Percentiles rank a stretch among this genome's conserved stretches.
Conservation (phyloP, 2,113 vertebrate genomes). For the Myanophis thanlyinensis region DNA sequence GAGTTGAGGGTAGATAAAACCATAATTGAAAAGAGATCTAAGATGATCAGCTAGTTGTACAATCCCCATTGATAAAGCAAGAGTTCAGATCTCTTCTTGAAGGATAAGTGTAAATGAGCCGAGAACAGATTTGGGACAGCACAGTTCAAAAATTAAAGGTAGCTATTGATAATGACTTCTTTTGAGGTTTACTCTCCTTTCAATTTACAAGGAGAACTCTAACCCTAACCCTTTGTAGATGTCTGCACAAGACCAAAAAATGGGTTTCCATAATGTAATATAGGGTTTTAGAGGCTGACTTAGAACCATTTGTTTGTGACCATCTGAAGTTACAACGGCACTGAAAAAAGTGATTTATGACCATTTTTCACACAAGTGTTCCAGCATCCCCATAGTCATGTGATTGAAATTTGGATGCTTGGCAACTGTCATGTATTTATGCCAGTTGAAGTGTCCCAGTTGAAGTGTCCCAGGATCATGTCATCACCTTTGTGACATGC, state of each 20-base stretch:
- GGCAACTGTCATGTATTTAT: not conserved
- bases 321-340: too few relatives aligned
- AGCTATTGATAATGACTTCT: not conserved
- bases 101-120: not conserved
- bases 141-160: not conserved
- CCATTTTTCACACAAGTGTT: too few relatives aligned
- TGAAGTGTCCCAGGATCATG: too few relatives aligned
- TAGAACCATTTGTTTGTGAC: too few relatives aligned
- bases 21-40: not conserved
- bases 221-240: not conserved
- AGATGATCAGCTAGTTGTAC: not conserved
- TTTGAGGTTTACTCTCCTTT: not conserved
- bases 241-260: not conserved
- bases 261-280: not conserved
- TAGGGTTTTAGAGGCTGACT: not conserved
- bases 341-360: too few relatives aligned
- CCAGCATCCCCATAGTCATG: too few relatives aligned
- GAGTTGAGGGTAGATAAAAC: not conserved
- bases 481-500: not conserved
- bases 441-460: not conserved
- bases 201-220: not conserved
- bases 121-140: not conserved
- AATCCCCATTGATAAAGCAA: not conserved
- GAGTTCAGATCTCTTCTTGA: not conserved
- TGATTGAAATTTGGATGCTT: too few relatives aligned